These are phyloP conservation scores for Pangasianodon gigas DNA, from an alignment of 2,113 vertebrate species.

Conservation along the genomic window DNA sequence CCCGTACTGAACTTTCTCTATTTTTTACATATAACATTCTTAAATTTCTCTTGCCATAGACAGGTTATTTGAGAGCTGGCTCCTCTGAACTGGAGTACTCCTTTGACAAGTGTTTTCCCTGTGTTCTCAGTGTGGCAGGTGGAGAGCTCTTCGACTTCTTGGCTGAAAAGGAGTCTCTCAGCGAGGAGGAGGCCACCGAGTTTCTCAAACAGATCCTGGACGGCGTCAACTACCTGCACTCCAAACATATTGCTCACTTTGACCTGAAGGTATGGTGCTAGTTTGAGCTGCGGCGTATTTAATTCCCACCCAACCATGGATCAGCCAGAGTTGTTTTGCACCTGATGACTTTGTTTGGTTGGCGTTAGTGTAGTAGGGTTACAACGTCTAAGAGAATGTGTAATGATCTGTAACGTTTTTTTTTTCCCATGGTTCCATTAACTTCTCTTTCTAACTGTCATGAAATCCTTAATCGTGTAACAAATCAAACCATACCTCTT, in stretches of 20 bases:
- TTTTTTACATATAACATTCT: background rate
- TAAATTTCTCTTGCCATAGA: background rate
- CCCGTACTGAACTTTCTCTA: background rate
- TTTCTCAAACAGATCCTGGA: slow-evolving; percentile 99
- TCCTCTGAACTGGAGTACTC: background rate
- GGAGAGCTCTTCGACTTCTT: slow-evolving; percentile 98
- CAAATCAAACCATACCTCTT: background rate
- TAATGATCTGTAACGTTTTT: background rate
- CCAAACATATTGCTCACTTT: slow-evolving; percentile 93
- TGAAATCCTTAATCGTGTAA: background rate
- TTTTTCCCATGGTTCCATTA: background rate
- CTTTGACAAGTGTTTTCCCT: slow-evolving; percentile 36
- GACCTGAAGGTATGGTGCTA: slow-evolving; percentile 87
- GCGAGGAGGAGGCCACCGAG: slow-evolving; percentile 95
- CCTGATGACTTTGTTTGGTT: background rate
- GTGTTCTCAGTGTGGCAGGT: slow-evolving; percentile 85
- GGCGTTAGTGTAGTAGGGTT: background rate
- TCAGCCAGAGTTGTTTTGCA: background rate
- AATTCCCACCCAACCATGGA: background rate
- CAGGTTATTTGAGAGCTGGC: background rate
- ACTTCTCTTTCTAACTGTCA: background rate
- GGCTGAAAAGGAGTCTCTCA: slow-evolving; percentile 96
- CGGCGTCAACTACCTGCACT: slow-evolving; percentile 94
- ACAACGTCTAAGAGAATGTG: background rate
- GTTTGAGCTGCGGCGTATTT: background rate